Evolutionary conservation across 2,113 vertebrate genomes (phyloP).

Genomic region (Spilogale gracilis): DNA sequence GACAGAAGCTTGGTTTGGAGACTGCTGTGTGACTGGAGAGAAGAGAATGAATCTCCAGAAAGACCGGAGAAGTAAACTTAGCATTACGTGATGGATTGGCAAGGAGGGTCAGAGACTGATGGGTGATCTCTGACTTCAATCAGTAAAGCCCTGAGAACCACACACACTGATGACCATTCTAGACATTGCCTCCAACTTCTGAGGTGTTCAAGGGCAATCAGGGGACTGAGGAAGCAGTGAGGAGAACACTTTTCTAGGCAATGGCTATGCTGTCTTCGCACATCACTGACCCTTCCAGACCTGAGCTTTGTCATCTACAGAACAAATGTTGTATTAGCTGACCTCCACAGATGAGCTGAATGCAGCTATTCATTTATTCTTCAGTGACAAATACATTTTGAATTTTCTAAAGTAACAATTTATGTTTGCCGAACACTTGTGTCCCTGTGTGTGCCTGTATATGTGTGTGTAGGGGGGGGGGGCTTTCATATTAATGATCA

Average conservation of each 20-base stretch:
- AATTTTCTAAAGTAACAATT: slow-evolving; percentile 21
- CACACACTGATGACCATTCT: neutral
- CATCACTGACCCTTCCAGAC: neutral
- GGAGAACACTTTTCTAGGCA: neutral
- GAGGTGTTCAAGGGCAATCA: neutral
- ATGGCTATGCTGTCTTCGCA: neutral
- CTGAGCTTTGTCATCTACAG: slow-evolving; percentile 58
- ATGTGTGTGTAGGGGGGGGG: neutral
- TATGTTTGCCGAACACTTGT: slow-evolving; percentile 8
- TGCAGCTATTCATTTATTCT: slow-evolving; percentile 6
- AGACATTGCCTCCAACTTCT: neutral
- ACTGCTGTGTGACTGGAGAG: neutral
- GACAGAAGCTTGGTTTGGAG: slow-evolving; percentile 2
- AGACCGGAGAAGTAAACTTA: slow-evolving; percentile 38
- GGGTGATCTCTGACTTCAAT: slow-evolving; percentile 37
- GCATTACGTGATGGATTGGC: neutral
- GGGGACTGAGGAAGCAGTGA: neutral
- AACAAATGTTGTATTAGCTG: slow-evolving; percentile 52
- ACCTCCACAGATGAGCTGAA: neutral
- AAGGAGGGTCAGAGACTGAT: neutral
- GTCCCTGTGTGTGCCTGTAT: neutral
- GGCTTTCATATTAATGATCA: slow-evolving; percentile 24
- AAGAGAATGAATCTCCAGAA: neutral
- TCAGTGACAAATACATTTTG: slow-evolving; percentile 33
- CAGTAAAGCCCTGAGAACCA: neutral